These are phyloP conservation scores for Oryzias javanicus DNA, from an alignment of 2,113 vertebrate species.

Conservation along the genomic window DNA sequence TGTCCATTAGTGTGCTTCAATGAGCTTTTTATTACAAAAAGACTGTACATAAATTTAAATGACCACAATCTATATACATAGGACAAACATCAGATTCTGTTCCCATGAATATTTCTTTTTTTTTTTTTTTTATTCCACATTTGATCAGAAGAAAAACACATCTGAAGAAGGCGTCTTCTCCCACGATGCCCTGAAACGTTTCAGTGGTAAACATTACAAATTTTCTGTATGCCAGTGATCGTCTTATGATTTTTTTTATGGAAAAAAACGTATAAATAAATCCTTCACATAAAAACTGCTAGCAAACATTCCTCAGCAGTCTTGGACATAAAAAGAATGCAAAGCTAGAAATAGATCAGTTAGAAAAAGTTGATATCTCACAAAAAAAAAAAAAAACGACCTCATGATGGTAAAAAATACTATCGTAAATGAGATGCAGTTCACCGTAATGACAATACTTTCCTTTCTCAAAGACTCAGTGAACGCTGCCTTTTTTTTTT, in stretches of 20 bases:
- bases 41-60: constrained; percentile 82
- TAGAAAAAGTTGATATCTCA: constrained; percentile 52
- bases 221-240: constrained; percentile 63
- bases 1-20: constrained; percentile 41
- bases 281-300: constrained; percentile 57
- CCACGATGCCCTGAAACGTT: constrained; percentile 70
- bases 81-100: constrained; percentile 65
- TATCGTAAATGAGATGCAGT: constrained; percentile 60
- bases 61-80: constrained; percentile 80
- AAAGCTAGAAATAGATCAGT: constrained; percentile 62
- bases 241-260: constrained; percentile 42
- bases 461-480: constrained; percentile 38
- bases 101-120: constrained; percentile 68
- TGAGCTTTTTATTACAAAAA: constrained; percentile 86
- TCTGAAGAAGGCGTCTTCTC: constrained; percentile 54
- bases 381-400: constrained; percentile 48
- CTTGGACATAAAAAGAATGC: constrained; percentile 48
- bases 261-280: constrained; percentile 70
- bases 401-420: constrained; percentile 63
- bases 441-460: constrained; percentile 40
- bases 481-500: constrained; percentile 27
- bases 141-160: constrained; percentile 66
- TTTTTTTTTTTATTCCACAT: constrained; percentile 26
- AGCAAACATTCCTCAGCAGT: constrained; percentile 46
- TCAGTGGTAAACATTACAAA: constrained; percentile 69